Evolutionary conservation across 2,797 vertebrate species (phyloP), one percentile per base, ranked within the genome.

Genomic region (Cygnus olor): DNA sequence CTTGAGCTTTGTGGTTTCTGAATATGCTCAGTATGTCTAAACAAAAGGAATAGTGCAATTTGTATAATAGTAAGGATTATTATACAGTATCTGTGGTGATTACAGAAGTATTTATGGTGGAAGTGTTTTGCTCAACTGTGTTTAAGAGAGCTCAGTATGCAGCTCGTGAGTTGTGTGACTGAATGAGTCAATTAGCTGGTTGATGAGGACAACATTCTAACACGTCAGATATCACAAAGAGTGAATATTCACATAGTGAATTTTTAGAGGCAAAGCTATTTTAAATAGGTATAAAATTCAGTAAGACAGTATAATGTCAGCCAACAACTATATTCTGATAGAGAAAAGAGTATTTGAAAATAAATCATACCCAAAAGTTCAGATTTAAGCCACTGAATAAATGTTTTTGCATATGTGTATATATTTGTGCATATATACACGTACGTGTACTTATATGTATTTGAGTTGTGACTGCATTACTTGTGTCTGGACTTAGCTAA

Each of bases 1-100:
- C 51, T 94, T 88, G 61, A 49, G 81, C 51, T 70, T 83, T 81
- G 28, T 61, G 53, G n/a, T 86, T 96, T 81, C 70, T 81, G 64
- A 73, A 40, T 88, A 53, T 1, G 3, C 54, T 20, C n/a, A 72
- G 21, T 68, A 61, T 93, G 42, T 80, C 69, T 93, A 74, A 93
- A 47, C 13, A 88, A 88, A 73, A 65, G 3, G 61, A 95, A 83
- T 8, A 32, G 8, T 71, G 76, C 4, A 1, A 42, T 93, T 93
- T 2, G 1, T 92, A 24, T 74, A 71, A 74, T 58, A 57, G 58
- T 84, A 36, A 60, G 42, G 34, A 47, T 84, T 90, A 54, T 89
- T 85, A 54, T 42, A 19, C 17, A 36, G 6, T 71, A 57, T 79
- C 24, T 45, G 4, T 58, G 45, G 88, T 49, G n/a, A 69, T 60